Base-by-base conservation (phyloP, 2,797 vertebrate species). In the Acanthurus leucopareius region DNA sequence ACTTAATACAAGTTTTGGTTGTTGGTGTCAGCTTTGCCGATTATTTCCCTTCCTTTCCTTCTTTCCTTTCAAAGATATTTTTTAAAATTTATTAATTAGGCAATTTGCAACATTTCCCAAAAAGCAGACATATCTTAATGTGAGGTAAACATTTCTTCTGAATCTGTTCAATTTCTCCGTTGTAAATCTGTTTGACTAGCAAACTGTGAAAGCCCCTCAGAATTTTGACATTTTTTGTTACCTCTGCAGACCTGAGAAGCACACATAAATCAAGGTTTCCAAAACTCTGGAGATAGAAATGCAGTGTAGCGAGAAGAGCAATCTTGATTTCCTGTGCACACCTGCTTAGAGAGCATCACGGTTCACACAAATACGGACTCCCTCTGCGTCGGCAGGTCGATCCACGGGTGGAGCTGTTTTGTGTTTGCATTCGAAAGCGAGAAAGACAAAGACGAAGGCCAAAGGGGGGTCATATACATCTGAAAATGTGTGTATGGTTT, bases 211-310 rank as follows among this genome's bases (percentile, higher is more conserved):
- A 79, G 45, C 53, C 44, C 7, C 10, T 47, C 49, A 38, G 40
- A 51, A 53, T 73, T 64, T 49, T 60, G 51, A 67, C 28, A 79
- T 75, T 69, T 86, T 80, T 62, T 0, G 19, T 68, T 75, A 67
- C 80, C 69, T 70, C 79, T 47, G 49, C 75, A 79, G 73, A 79
- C 63, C 73, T 68, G 6, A 64, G 67, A 74, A 64, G 68, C 61
- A 67, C 60, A 75, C 25, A 77, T 38, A 78, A 84, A 91, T 88
- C 65, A 86, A 49, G 58, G 48, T 73, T 82, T 76, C 57, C 56
- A 73, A 72, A 87, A 81, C 73, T 83, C 73, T 44, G 19, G 77
- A 79, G 77, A 88, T 63, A 28, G 53, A 90, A 90, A 83, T n/a
- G 64, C 84, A 82, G 60, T 32, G 40, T 81, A 84, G 75, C 66